Evolutionary conservation across 2,888 invertebrate genomes (phyloP).

Genomic region (Mythimna albipuncta): DNA sequence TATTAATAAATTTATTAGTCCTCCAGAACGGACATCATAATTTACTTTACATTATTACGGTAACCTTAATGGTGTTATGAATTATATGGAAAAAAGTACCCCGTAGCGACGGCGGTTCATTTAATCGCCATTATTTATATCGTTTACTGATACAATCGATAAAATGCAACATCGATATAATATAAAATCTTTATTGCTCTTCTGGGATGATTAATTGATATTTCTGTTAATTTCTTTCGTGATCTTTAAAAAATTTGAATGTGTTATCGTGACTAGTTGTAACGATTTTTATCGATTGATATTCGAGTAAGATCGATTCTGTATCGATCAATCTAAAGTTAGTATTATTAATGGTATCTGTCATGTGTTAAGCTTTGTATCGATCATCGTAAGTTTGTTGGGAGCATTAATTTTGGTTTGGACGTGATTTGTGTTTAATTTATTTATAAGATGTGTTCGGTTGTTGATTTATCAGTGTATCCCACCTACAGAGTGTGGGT

Average conservation of each 20-base stretch:
- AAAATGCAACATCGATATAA: constrained; percentile 54
- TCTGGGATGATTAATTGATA: constrained; percentile 63
- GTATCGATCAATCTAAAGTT: constrained; percentile 81
- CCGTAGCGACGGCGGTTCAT: constrained; percentile 80
- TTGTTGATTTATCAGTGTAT: constrained; percentile 57
- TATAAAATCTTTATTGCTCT: constrained; percentile 63
- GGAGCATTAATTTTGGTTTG: constrained; percentile 65
- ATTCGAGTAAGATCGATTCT: constrained; percentile 73
- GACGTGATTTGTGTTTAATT: constrained; percentile 58
- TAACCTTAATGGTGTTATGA: constrained; percentile 82
- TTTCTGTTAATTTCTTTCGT: constrained; percentile 66
- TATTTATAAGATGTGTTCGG: constrained; percentile 52
- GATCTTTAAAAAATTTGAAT: constrained; percentile 65
- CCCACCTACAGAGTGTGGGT: constrained; percentile 44
- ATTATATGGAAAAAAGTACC: constrained; percentile 81
- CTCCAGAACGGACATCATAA: constrained; percentile 82
- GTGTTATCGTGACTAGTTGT: constrained; percentile 71
- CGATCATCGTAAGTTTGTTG: constrained; percentile 77
- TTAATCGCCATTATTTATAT: constrained; percentile 83
- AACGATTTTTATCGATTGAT: constrained; percentile 70
- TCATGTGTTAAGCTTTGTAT: constrained; percentile 77
- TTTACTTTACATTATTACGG: constrained; percentile 84
- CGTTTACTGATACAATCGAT: constrained; percentile 69
- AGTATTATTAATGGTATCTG: constrained; percentile 85
- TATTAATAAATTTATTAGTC: constrained; percentile 78